These are phyloP conservation scores for Epistrophe grossulariae DNA, from an alignment of 2,888 invertebrate genomes.

Conservation along the genomic window DNA sequence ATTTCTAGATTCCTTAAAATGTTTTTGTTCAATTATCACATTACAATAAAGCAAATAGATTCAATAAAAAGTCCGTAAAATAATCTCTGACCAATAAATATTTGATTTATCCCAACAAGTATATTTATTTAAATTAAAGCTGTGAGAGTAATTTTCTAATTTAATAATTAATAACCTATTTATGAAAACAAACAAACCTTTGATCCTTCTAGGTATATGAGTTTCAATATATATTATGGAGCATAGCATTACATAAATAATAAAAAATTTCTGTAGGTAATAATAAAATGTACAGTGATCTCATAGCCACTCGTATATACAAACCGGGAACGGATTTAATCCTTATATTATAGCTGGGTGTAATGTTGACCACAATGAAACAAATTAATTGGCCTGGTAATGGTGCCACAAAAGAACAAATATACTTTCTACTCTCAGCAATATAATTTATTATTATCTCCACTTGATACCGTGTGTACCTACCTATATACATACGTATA, in stretches of 20 bases:
- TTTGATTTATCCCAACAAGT: not conserved
- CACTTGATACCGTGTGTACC: not conserved
- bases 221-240: not conserved
- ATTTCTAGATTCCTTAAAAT: too few species aligned
- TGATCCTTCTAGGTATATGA: not conserved
- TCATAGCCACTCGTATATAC: not conserved
- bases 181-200: not conserved
- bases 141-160: not conserved
- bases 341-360: not conserved
- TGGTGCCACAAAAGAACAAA: not conserved
- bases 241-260: too few species aligned
- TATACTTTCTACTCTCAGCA: constrained; percentile 10
- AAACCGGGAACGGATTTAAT: constrained; percentile 1
- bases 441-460: constrained; percentile 21
- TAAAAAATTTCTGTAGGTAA: not conserved
- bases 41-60: not conserved
- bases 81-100: not conserved
- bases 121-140: not conserved
- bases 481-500: not conserved
- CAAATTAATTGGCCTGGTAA: constrained; percentile 18
- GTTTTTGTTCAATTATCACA: too few species aligned
- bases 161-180: constrained; percentile 2
- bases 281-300: not conserved
- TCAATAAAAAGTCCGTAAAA: not conserved
- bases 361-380: constrained; percentile 13